Evolutionary conservation across 2,888 invertebrate species (phyloP).

Genomic region (Brenthis hecate): DNA sequence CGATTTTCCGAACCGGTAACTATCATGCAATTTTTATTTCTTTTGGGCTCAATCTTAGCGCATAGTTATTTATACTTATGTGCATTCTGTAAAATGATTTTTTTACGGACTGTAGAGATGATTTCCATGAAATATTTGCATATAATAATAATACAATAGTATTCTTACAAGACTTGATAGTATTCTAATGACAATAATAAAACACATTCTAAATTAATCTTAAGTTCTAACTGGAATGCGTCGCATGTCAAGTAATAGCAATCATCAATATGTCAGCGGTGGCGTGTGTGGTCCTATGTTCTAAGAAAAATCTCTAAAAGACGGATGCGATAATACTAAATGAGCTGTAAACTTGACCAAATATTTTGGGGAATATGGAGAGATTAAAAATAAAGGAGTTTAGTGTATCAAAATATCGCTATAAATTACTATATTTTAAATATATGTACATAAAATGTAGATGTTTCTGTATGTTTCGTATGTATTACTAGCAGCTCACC

Average conservation of each 20-base stretch:
- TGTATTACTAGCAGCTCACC: too few species aligned
- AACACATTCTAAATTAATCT: constrained; percentile 10
- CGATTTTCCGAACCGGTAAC: too few species aligned
- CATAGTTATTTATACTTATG: too few species aligned
- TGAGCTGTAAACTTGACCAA: constrained; percentile 27
- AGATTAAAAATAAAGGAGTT: not conserved
- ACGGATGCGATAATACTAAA: constrained; percentile 27
- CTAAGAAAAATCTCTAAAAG: constrained; percentile 41
- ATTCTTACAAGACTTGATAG: too few species aligned
- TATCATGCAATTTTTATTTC: too few species aligned
- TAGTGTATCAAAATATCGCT: too few species aligned
- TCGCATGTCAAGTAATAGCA: constrained; percentile 21
- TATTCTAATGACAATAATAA: not conserved
- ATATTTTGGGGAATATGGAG: constrained; percentile 12
- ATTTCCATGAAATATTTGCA: too few species aligned
- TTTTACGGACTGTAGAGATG: too few species aligned
- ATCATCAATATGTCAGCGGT: constrained; percentile 43
- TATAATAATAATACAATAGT: not conserved
- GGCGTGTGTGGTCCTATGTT: constrained; percentile 48
- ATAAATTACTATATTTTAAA: not conserved
- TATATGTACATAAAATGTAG: too few species aligned
- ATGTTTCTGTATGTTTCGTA: too few species aligned
- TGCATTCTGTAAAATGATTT: too few species aligned
- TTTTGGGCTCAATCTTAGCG: too few species aligned
- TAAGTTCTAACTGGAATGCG: constrained; percentile 8